Percentiles rank a stretch among this genome's conserved stretches.
Conservation (phyloP, 2,797 vertebrate genomes). For the Halcyon smyrnensis region DNA sequence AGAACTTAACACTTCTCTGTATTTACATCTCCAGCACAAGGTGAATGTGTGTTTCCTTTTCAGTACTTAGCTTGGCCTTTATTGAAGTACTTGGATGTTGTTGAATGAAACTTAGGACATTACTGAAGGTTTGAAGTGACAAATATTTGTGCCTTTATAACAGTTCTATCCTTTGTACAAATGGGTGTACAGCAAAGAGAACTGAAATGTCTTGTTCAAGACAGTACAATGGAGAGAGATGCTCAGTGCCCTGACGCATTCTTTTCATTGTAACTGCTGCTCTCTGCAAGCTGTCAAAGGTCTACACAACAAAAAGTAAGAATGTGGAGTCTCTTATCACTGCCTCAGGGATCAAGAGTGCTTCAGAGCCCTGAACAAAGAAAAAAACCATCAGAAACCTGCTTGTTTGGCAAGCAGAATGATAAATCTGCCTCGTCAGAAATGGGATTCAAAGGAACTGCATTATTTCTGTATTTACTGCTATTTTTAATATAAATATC, state of each 20-base stretch:
- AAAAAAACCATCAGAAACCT: not conserved
- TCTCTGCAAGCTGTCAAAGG: not conserved
- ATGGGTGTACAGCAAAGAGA: not conserved
- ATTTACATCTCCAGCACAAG: not conserved
- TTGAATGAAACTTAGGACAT: not conserved
- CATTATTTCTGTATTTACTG: not conserved
- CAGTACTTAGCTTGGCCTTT: not conserved
- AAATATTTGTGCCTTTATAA: not conserved
- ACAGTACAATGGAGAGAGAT: not conserved
- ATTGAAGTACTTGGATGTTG: not conserved
- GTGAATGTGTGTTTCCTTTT: not conserved
- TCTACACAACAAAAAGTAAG: not conserved
- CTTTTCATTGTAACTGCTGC: not conserved
- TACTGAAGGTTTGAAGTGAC: not conserved
- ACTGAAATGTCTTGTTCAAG: not conserved
- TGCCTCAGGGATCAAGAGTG: not conserved
- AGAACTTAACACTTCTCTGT: not conserved
- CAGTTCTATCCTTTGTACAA: not conserved
- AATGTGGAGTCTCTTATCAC: not conserved
- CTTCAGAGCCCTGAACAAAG: not conserved
- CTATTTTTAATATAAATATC: not conserved
- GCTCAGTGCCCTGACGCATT: not conserved
- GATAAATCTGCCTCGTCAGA: not conserved
- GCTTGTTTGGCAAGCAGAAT: not conserved
- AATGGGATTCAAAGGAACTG: not conserved